phyloP scores from a whole-genome alignment of 2,888 invertebrate species.

The Eulithis prunata region DNA sequence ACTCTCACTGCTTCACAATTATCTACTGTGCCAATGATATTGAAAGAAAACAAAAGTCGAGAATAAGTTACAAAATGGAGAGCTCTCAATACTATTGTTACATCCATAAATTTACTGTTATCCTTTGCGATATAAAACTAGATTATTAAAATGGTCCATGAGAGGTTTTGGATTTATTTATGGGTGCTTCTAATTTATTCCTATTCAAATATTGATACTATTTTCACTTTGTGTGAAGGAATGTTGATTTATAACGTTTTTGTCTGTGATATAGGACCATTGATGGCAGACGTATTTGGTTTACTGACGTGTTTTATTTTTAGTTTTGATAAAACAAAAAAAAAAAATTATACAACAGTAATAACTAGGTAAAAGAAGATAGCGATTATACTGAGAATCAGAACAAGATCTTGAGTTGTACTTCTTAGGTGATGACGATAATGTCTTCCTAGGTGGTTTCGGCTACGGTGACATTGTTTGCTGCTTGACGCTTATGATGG shows the following conservation, averaged over 20 bases:
- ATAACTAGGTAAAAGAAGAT: too few species aligned
- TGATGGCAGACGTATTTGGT: too few species aligned
- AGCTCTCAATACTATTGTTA: slow-evolving; percentile 65
- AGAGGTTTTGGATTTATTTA: slow-evolving; percentile 64
- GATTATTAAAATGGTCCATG: slow-evolving; percentile 66
- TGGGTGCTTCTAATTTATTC: slow-evolving; percentile 33
- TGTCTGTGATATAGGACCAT: neutral
- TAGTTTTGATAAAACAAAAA: too few species aligned
- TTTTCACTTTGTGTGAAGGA: slow-evolving; percentile 31
- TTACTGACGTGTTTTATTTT: too few species aligned
- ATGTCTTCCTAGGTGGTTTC: too few species aligned
- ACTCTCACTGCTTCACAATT: neutral
- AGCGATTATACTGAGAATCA: too few species aligned
- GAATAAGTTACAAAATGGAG: slow-evolving; percentile 67
- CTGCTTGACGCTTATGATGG: too few species aligned
- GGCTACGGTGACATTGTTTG: too few species aligned
- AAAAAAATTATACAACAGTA: too few species aligned
- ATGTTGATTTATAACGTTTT: slow-evolving; percentile 18
- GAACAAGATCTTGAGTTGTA: too few species aligned
- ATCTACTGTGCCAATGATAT: slow-evolving; percentile 40
- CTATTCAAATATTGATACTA: slow-evolving; percentile 42
- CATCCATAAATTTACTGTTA: slow-evolving; percentile 69
- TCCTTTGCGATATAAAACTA: slow-evolving; percentile 58
- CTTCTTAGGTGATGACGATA: too few species aligned
- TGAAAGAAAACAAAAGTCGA: slow-evolving; percentile 66